Evolutionary conservation across 35 echinoderm and acorn worm species (phyloP).

Genomic region (Apostichopus parvimensis): DNA sequence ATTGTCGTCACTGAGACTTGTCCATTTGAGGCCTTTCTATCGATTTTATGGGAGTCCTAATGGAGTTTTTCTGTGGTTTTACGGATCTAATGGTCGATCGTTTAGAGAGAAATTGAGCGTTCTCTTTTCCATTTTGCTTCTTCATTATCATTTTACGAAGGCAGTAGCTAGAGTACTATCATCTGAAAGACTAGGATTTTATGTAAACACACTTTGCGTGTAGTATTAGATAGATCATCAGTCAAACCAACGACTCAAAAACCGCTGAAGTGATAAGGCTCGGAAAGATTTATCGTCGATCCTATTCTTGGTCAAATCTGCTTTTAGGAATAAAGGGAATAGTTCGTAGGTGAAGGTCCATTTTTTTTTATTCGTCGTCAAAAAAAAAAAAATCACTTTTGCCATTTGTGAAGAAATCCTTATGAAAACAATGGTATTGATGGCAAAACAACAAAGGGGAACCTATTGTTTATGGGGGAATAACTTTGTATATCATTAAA

Average conservation of each 20-base stretch:
- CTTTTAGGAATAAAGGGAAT: no score
- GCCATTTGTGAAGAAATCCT: no score
- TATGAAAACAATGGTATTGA: no score
- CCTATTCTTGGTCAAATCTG: no score
- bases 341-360: no score
- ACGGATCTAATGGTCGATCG: background rate
- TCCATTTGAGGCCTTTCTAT: background rate
- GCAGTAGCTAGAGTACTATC: background rate
- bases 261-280: no score
- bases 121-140: background rate
- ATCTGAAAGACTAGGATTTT: background rate
- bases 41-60: background rate
- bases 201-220: background rate
- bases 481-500: no score
- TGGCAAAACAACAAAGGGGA: no score
- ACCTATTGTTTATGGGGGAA: no score
- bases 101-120: background rate
- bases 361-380: no score
- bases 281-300: no score
- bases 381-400: no score
- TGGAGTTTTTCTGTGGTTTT: background rate
- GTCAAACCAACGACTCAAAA: background rate
- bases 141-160: background rate
- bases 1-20: background rate
- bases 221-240: background rate